A percentile compares a stretch with the other conserved stretches of the same genome.
These are phyloP conservation scores for Bacillus rossius DNA, from an alignment of 1,140 invertebrate species.

Conservation along the genomic window DNA sequence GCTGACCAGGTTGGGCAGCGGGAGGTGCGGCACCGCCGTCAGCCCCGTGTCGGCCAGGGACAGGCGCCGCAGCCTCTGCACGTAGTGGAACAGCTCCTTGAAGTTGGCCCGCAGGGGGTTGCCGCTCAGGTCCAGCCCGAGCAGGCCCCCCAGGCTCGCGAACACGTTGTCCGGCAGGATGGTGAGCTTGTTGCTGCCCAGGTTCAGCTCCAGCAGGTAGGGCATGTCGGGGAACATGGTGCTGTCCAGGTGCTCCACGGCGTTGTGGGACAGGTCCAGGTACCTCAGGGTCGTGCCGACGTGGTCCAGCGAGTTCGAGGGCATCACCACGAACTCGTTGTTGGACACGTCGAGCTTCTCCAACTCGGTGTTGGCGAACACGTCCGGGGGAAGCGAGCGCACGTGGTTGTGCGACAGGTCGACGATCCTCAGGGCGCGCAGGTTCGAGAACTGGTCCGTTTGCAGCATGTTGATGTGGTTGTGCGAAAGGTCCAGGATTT, in stretches of 20 bases:
- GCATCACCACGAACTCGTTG: slow-evolving; percentile 72
- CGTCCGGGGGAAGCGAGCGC: slow-evolving; percentile 66
- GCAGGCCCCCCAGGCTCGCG: slow-evolving; percentile 67
- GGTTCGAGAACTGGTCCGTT: slow-evolving; percentile 74
- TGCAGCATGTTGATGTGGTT: slow-evolving; percentile 72
- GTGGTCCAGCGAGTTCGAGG: slow-evolving; percentile 62
- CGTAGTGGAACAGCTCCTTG: slow-evolving; percentile 84
- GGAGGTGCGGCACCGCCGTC: slow-evolving; percentile 62
- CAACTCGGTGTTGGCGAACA: slow-evolving; percentile 69
- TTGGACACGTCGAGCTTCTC: slow-evolving; percentile 74
- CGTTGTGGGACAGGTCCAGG: slow-evolving; percentile 73
- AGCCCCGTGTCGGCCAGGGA: slow-evolving; percentile 69
- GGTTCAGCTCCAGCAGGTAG: slow-evolving; percentile 68
- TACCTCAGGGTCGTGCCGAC: slow-evolving; percentile 67
- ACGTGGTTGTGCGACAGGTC: slow-evolving; percentile 72
- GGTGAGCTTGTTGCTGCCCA: slow-evolving; percentile 74
- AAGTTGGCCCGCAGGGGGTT: slow-evolving; percentile 82
- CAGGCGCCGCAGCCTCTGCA: slow-evolving; percentile 70
- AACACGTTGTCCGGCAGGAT: slow-evolving; percentile 87
- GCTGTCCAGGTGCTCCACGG: slow-evolving; percentile 79
- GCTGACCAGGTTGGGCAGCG: slow-evolving; percentile 61
- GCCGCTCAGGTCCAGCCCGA: slow-evolving; percentile 70
- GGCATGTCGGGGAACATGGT: slow-evolving; percentile 80
- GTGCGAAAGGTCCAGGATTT: slow-evolving; percentile 71
- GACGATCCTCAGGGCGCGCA: slow-evolving; percentile 66